Evolutionary conservation across 2,888 invertebrate genomes (phyloP), one percentile per base, ranked within the genome.

Genomic region (Myopa testacea): DNA sequence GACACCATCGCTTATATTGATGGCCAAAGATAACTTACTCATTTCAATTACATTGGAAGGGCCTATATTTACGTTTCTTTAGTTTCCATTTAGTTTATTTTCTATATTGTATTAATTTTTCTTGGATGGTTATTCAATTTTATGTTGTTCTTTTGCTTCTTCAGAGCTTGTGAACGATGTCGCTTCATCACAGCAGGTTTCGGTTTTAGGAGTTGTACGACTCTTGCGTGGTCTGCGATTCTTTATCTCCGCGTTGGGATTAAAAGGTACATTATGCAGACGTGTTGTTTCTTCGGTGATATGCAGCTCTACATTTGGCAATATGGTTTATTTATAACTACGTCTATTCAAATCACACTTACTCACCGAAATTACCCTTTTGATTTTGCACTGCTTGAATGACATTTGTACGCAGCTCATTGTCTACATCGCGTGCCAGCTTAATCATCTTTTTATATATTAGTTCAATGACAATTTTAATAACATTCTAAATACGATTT

Each of bases 321-420:
- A 34, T 60, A 50, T 0, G 14, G 10, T 65, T 74, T 74, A 74
- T 37, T 26, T 26, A 68, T 68, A 60, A 70, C 26, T n/a, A 5
- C 45, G 10, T 45, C 45, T 45, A 8, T 76, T 74, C 26, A 26
- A 26, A 40, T 37, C 65, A 62, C 19, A 65, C n/a, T n/a, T 62
- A 82, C 86, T 88, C 90, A 94, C 94, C 92, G 89, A 90, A 94
- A 81, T 91, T 90, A 80, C 94, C 93, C 60, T 94, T 93, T 82
- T 91, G 89, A n/a, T 92, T 91, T 90, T 93, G 91, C 81, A 90
- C 89, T 5, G 94, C 93, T 89, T 95, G 95, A 78, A 96, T 92
- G 3, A 96, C 92, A 85, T 93, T 93, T 14, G 93, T 93, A 84
- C 92, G 91, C 40, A 95, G 85, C 89, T 95, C 94, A 72, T 88